Base-by-base conservation (phyloP, 2,888 invertebrate species). In the Caenorhabditis doughertyi region DNA sequence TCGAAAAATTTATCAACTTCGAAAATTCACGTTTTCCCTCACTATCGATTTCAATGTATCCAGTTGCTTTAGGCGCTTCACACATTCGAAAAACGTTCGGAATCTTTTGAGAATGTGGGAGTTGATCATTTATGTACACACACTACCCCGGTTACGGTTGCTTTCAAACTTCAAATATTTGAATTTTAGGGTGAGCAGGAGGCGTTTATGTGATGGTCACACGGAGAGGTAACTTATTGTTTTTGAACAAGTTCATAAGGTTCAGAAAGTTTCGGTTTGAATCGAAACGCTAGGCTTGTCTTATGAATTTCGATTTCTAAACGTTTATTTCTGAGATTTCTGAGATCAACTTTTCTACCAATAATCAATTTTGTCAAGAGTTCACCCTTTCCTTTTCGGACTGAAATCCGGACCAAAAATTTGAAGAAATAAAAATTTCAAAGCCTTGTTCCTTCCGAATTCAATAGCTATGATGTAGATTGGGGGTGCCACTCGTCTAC, bases 81-180 rank as follows among this genome's bases (percentile, higher is more conserved):
- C 3, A 13, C 39, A 25, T 0, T 25, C 11, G 8, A 18, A 64
- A 64, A 72, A 62, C 51, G 72, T 64, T 73, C 73, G 55, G 23
- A 73, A 73, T 73, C 73, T 64, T 64, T 35, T 9, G 49, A 60
- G 71, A 71, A 71, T 71, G 60, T 49, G 71, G 9, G 29, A 27
- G 47, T 58, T 35, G 42, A 65, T 44, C 73, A 44, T 13, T 35
- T 5, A 25, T 16, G 64, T 53, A 64, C 64, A 73, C 47, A 73
- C 8, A 16, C n/a, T n/a, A n/a, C n/a, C 71, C 21, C n/a, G 21
- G 23, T 47, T 64, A 47, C 64, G 51, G 35, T 65, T 35, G 51
- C 35, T 65, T 51, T 35, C 39, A 39, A 29, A 62, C 23, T 51
- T 53, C 72, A 72, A 72, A 72, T 72, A 72, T 72, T 64, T 72